These are phyloP conservation scores for Hoplodrina blanda DNA, from an alignment of 2,888 invertebrate species.

Conservation along the genomic window DNA sequence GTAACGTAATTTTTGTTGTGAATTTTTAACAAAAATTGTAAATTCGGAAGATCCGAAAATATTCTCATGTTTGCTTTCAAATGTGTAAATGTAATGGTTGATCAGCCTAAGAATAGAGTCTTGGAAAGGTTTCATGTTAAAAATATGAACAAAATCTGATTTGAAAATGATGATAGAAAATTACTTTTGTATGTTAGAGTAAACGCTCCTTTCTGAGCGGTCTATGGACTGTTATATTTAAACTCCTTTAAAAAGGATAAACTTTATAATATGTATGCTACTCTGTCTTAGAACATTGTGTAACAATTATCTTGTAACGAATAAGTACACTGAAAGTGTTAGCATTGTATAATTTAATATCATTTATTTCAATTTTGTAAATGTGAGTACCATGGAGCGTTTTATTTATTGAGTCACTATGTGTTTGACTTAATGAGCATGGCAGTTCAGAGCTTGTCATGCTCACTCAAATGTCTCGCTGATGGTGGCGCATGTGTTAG, in stretches of 20 bases:
- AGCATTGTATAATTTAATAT: too few species aligned
- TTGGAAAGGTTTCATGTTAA: constrained; percentile 23
- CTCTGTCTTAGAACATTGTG: constrained; percentile 26
- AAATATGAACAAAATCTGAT: constrained; percentile 38
- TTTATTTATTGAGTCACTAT: too few species aligned
- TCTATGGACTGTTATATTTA: constrained; percentile 41
- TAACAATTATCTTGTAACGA: constrained; percentile 14
- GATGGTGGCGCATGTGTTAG: too few species aligned
- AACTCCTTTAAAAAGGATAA: constrained; percentile 25
- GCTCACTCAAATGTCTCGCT: too few species aligned
- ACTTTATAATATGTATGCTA: constrained; percentile 29
- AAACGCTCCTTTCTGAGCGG: constrained; percentile 40
- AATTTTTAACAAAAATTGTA: not conserved
- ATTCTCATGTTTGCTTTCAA: not conserved
- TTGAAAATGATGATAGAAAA: not conserved
- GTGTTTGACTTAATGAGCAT: too few species aligned
- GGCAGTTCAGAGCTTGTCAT: too few species aligned
- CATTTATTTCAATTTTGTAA: too few species aligned
- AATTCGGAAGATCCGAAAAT: not conserved
- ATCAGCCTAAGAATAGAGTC: constrained; percentile 9
- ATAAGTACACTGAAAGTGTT: too few species aligned
- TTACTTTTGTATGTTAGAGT: constrained; percentile 42
- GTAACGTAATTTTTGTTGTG: too few species aligned
- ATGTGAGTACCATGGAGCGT: too few species aligned
- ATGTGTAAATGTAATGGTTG: constrained; percentile 5